Base-by-base conservation (phyloP, 2,113 vertebrate species). In the Tretioscincus oriximinensis region DNA sequence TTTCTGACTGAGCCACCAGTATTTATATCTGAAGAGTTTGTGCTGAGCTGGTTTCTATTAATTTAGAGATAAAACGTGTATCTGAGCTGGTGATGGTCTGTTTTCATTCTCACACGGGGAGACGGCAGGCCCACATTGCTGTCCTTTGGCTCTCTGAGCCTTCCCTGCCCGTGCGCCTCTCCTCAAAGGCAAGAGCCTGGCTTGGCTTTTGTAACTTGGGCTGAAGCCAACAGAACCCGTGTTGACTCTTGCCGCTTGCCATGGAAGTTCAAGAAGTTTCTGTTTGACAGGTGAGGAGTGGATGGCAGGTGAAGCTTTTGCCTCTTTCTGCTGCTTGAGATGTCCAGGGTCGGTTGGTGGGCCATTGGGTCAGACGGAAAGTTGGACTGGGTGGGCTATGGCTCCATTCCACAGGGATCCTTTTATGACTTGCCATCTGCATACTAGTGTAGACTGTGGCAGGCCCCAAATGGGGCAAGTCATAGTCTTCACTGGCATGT, bases 1-100 rank as follows among this genome's bases (percentile, higher is more conserved):
- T 89, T 91, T 90, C 90, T 92, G 88, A 91, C 94, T 94, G 93
- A 94, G 92, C 93, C 93, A 92, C 91, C 93, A 54, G 90, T 94
- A 86, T 95, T 94, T 94, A 90, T 95, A 92, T 92, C 91, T 90
- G 94, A 92, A 93, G 93, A 93, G 91, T 93, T 92, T 95, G 90
- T 93, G 93, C 94, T 95, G 93, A 94, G 93, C 93, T 95, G 94
- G 93, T 95, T 94, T 95, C 93, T 95, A 92, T 91, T 94, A 91
- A 90, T 94, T 93, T 93, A 92, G 91, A 92, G 92, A 94, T 92
- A 93, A 92, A 58, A 94, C 49, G 87, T 85, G 92, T 90, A 72
- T 93, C 88, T 90, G 86, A 88, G 88, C 88, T 93, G 93, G 90
- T 90, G 89, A 94, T 93, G 91, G 89, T 92, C 92, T 93, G 88